Conservation (phyloP, 2,113 vertebrate species). For the Psammodynastes pulverulentus region DNA sequence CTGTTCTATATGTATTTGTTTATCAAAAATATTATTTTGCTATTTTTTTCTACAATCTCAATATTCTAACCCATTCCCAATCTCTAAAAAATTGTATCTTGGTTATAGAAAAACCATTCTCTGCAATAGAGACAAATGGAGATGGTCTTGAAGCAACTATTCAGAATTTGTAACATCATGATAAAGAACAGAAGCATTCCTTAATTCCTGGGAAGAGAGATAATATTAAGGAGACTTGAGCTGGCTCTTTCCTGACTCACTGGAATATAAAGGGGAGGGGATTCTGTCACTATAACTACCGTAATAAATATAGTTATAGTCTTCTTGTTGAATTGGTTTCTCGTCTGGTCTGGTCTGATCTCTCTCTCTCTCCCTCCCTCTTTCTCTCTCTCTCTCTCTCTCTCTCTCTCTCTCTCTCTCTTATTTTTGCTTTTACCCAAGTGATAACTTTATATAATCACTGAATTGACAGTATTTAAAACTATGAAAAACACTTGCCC, state of each 20-base stretch:
- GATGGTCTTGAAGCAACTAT: neutral
- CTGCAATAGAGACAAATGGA: neutral
- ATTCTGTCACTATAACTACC: neutral
- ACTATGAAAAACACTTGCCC: neutral
- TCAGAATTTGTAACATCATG: neutral
- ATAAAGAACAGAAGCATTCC: neutral
- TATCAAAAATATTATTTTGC: neutral
- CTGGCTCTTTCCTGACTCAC: neutral
- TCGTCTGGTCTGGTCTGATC: neutral
- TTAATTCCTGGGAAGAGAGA: neutral
- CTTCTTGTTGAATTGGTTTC: neutral
- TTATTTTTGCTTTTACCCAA: neutral
- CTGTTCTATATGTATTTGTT: conserved; percentile 29
- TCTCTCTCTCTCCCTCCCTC: too few relatives aligned
- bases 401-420: too few relatives aligned
- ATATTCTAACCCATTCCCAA: neutral
- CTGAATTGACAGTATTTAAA: neutral
- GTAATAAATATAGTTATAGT: neutral
- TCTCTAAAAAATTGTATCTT: neutral
- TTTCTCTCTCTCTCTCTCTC: too few relatives aligned
- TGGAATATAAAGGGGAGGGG: neutral
- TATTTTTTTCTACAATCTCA: neutral
- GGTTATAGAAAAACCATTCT: neutral
- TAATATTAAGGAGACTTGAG: neutral
- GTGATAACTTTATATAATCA: neutral